Evolutionary conservation across 2,888 invertebrate genomes (phyloP).

Genomic region (Drosophila kanekoi): DNA sequence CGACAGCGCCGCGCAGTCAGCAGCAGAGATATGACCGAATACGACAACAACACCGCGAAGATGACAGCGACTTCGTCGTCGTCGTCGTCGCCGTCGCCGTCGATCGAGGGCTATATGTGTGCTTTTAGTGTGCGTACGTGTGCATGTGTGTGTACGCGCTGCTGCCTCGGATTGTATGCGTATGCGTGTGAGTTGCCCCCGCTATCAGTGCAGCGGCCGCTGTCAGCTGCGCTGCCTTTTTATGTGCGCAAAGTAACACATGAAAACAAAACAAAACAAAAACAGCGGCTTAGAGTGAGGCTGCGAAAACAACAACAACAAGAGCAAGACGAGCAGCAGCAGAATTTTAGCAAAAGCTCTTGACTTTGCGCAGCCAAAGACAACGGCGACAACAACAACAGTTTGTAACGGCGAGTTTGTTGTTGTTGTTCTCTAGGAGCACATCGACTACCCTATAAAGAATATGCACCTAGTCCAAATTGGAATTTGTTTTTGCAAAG

Average conservation of each 20-base stretch:
- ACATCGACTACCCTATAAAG: slow-evolving; percentile 7
- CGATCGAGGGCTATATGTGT: slow-evolving; percentile 36
- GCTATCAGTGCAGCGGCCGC: slow-evolving; percentile 57
- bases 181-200: slow-evolving; percentile 38
- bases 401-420: slow-evolving; percentile 20
- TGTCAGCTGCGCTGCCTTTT: slow-evolving; percentile 19
- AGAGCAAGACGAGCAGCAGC: slow-evolving; percentile 4
- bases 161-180: slow-evolving; percentile 44
- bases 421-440: slow-evolving; percentile 4
- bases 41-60: slow-evolving; percentile 60
- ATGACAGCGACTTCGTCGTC: slow-evolving; percentile 21
- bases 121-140: slow-evolving; percentile 1
- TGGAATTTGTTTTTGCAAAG: background rate
- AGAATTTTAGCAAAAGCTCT: slow-evolving; percentile 26
- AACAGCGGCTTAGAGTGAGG: slow-evolving; percentile 32
- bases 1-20: slow-evolving; percentile 47
- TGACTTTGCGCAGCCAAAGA: slow-evolving; percentile 12
- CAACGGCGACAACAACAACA: slow-evolving; percentile 33
- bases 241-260: slow-evolving; percentile 11
- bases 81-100: slow-evolving; percentile 21
- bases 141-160: slow-evolving; percentile 16
- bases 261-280: slow-evolving; percentile 29
- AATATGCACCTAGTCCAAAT: slow-evolving; percentile 1
- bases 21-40: slow-evolving; percentile 81
- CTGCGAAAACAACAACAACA: slow-evolving; percentile 16